phyloP scores from a whole-genome alignment of 1,140 invertebrate genomes.

The Megalonaias nervosa region DNA sequence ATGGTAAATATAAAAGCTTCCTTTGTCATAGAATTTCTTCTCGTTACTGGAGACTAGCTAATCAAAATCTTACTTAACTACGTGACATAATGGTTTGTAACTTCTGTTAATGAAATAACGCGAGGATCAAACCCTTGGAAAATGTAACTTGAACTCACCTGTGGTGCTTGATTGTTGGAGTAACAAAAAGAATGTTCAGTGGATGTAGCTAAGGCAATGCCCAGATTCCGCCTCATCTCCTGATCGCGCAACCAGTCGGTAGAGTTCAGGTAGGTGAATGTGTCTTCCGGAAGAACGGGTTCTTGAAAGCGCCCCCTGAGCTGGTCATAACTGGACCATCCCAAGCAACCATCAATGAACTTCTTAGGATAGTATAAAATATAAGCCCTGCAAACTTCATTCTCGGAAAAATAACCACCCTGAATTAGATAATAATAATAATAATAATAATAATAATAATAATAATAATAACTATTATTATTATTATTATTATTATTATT shows the following conservation, averaged over 20 bases:
- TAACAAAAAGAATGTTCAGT: constrained; percentile 23
- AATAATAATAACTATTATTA: too few species aligned
- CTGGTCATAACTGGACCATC: constrained; percentile 28
- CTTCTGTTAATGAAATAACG: too few species aligned
- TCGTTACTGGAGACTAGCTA: too few species aligned
- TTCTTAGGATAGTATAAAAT: constrained; percentile 29
- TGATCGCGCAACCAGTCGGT: constrained; percentile 8
- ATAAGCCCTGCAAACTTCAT: constrained; percentile 28
- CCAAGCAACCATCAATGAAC: constrained; percentile 30
- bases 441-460: too few species aligned
- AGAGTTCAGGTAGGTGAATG: constrained; percentile 7
- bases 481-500: too few species aligned
- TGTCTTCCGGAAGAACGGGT: not conserved
- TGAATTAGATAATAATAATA: constrained; percentile 3
- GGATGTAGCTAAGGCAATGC: constrained; percentile 3
- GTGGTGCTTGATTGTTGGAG: constrained; percentile 5
- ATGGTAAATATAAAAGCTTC: too few species aligned
- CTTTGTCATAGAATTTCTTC: too few species aligned
- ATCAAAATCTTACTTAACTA: too few species aligned
- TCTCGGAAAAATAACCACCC: constrained; percentile 19
- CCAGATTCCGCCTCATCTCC: constrained; percentile 17
- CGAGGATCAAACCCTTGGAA: not conserved
- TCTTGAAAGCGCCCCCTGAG: not conserved
- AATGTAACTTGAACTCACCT: constrained; percentile 8
- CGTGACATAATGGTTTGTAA: too few species aligned